A percentile compares a stretch with the other conserved stretches of the same genome.
Evolutionary conservation across 2,888 invertebrate genomes (phyloP).

Genomic region (Napeogenes inachia): DNA sequence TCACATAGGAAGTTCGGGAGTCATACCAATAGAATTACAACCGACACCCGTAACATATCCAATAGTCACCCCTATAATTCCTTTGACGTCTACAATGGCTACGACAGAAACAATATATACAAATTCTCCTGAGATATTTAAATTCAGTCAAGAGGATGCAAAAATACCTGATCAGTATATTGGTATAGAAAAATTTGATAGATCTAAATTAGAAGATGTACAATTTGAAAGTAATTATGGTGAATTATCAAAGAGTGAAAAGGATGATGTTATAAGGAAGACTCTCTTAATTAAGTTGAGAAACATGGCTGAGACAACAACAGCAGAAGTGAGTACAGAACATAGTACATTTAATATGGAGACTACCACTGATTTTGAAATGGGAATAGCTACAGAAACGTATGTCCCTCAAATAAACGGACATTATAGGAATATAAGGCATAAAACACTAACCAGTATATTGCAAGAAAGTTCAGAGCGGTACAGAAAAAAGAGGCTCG

Average conservation of each 20-base stretch:
- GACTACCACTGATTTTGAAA: constrained; percentile 14
- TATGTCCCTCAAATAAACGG: constrained; percentile 67
- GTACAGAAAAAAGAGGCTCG: constrained; percentile 53
- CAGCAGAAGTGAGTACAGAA: constrained; percentile 26
- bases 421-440: constrained; percentile 58
- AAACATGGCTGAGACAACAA: constrained; percentile 43
- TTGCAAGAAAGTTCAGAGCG: constrained; percentile 45
- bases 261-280: constrained; percentile 34
- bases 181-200: constrained; percentile 35
- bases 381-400: constrained; percentile 38
- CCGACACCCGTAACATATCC: constrained; percentile 32
- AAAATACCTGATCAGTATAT: constrained; percentile 58
- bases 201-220: constrained; percentile 19
- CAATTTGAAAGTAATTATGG: constrained; percentile 31
- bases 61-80: constrained; percentile 37
- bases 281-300: constrained; percentile 49
- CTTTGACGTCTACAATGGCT: constrained; percentile 35
- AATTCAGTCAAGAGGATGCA: constrained; percentile 64
- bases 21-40: constrained; percentile 50
- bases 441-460: constrained; percentile 45
- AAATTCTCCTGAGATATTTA: constrained; percentile 52
- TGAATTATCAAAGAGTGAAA: constrained; percentile 19
- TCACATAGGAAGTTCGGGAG: constrained; percentile 64
- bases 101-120: constrained; percentile 41
- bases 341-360: constrained; percentile 9